Evolutionary conservation across 2,797 vertebrate species (phyloP).

Genomic region (Cossypha heuglini): DNA sequence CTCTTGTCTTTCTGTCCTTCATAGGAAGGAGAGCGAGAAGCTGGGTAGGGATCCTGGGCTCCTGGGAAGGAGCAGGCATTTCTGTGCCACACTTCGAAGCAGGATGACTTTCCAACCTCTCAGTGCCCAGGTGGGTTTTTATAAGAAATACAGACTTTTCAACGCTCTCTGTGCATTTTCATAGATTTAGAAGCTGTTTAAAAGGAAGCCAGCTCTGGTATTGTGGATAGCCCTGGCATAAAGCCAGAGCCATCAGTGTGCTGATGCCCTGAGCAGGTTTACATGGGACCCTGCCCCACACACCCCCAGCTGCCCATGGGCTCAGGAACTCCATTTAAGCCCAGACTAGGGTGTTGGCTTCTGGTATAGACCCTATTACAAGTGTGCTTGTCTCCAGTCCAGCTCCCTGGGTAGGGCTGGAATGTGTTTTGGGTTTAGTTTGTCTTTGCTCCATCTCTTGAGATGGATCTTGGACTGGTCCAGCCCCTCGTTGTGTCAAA

Average conservation of each 20-base stretch:
- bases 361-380: fast-evolving
- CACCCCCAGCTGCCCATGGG: background rate
- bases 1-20: background rate
- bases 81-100: background rate
- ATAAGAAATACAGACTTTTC: background rate
- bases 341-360: fast-evolving
- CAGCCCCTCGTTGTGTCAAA: fast-evolving
- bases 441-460: background rate
- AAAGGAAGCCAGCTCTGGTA: background rate
- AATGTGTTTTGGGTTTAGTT: fast-evolving
- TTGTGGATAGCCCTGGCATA: background rate
- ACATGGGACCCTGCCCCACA: background rate
- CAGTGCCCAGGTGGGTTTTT: background rate
- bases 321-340: background rate
- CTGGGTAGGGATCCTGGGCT: background rate
- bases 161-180: background rate
- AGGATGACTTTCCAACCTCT: background rate
- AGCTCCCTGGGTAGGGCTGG: background rate
- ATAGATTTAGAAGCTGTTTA: background rate
- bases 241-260: background rate
- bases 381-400: fast-evolving
- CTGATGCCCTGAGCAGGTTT: background rate
- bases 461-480: background rate
- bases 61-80: background rate
- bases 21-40: background rate